Percentiles rank a stretch among this genome's conserved stretches.
Conservation (phyloP, 2,113 vertebrate species). For the Macaca fascicularis region T2T-MFA8v1.1 NC_088376.1:78172001-78172500, state of each 20-base stretch:
- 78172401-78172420: neutral
- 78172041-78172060: neutral
- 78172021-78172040: neutral
- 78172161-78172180: neutral
- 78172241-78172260: neutral
- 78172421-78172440: neutral
- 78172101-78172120: neutral
- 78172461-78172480: neutral
- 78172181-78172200: neutral
- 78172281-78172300: neutral
- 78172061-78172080: neutral
- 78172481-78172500: neutral
- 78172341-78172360: neutral
- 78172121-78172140: too few species aligned
- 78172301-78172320: neutral
- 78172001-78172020: too few species aligned
- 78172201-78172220: neutral
- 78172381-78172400: neutral
- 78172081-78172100: neutral
- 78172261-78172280: neutral
- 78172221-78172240: neutral
- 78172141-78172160: neutral
- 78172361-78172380: neutral
- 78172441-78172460: neutral
- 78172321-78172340: neutral